These are phyloP conservation scores for Oreonectes daqikongensis DNA, from an alignment of 2,797 vertebrate genomes.

Conservation along the genomic window DNA sequence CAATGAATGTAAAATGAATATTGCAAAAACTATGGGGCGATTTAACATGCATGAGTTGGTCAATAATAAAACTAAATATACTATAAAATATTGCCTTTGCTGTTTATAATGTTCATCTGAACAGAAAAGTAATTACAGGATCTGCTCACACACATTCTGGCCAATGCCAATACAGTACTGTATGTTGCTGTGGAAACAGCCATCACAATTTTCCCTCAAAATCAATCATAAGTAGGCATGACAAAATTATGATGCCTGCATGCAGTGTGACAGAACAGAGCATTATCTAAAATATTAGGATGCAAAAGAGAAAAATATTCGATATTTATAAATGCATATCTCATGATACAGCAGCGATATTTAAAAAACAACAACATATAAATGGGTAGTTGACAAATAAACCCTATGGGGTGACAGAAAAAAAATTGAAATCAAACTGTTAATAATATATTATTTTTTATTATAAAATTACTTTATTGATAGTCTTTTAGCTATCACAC, in stretches of 20 bases:
- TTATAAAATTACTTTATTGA: too few species aligned
- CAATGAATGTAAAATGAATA: conserved; percentile 35
- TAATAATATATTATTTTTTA: too few species aligned
- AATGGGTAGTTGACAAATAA: too few species aligned
- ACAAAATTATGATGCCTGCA: conserved; percentile 14
- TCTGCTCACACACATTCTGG: conserved; percentile 4
- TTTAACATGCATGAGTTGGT: conserved; percentile 14
- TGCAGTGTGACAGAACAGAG: background rate
- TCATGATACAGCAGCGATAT: too few species aligned
- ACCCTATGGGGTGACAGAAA: too few species aligned
- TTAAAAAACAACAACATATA: too few species aligned
- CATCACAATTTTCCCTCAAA: background rate
- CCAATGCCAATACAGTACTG: background rate
- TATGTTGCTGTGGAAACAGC: conserved; percentile 16
- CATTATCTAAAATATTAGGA: background rate
- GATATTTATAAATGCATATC: too few species aligned
- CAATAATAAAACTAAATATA: background rate
- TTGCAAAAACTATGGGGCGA: conserved; percentile 27
- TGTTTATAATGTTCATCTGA: conserved; percentile 26
- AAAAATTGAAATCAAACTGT: too few species aligned
- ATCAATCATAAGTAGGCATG: conserved; percentile 14
- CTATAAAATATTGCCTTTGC: conserved; percentile 9
- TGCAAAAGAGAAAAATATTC: background rate
- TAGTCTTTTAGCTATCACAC: too few species aligned
- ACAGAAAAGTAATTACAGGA: conserved; percentile 26